Evolutionary conservation across 2,888 invertebrate genomes (phyloP), one percentile per base, ranked within the genome.

Genomic region (Athalia circularis): DNA sequence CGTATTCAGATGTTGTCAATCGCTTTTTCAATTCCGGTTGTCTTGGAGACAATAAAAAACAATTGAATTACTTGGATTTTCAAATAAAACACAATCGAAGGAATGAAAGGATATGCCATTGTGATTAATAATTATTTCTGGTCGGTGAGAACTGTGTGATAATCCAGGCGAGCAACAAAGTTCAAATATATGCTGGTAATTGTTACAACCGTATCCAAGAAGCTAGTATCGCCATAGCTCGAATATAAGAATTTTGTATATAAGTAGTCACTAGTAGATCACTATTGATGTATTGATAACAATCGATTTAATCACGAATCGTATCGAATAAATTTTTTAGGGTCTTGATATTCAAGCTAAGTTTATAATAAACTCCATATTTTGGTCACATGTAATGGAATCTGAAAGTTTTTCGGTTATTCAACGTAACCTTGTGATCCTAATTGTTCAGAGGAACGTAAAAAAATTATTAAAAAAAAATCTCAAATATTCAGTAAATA

Each of bases 281-380:
- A 77, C 68, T 81, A 78, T 85, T 80, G 65, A 84, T 84, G 82
- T 83, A 83, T 80, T 81, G 80, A 79, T 80, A 81, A 83, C 64
- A 65, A 78, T 77, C 82, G 77, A 79, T 78, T 82, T 80, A 70
- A 82, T 79, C 79, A 80, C 79, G 79, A 82, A 81, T 81, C 65
- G 74, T 81, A 72, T 72, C 80, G 79, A 80, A 48, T 65, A 79
- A 75, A 67, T 13, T 62, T 75, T 75, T 48, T 75, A 75, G 75
- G 47, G 62, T 75, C 62, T 75, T 75, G 75, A 75, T 75, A 75
- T 75, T 75, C 64, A 50, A 75, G 62, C 50, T 75, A 50, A 48
- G 29, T 64, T 75, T 75, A 75, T 62, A 62, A 61, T 75, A 62
- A n/a, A 57, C 48, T 75, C 13, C 62, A 64, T 62, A 50, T 64